Evolutionary conservation across 2,797 vertebrate species (phyloP), one percentile per base, ranked within the genome.

Genomic region (Tachyglossus aculeatus): DNA sequence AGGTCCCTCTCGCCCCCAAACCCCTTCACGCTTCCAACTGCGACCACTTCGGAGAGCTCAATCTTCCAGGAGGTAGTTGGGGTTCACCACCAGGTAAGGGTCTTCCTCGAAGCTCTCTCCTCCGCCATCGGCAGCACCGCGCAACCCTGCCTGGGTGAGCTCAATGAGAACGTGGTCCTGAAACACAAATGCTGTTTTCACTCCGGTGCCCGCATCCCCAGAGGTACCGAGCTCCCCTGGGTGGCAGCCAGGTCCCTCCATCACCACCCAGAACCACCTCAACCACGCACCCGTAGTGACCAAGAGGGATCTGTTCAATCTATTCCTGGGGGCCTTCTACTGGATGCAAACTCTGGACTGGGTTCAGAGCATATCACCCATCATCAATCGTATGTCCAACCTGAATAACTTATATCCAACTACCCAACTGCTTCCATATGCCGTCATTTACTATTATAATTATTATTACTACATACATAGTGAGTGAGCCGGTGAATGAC

Each of bases 111-210:
- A 59, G 84, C 87, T n/a, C 79, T 88, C 88, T 31, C 70, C 84
- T 18, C 75, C 80, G 31, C 92, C 61, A 52, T 95, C 93, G 0
- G 53, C 51, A 5, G 95, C 95, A 40, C 95, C 94, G 83, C 91
- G 97, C 80, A 99, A 83, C 9, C 96, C 95, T 0, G 91, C 91
- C 77, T 95, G 95, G 6, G 95, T 95, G 83, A 99, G 91, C 73
- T 99, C 95, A 6, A 99, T 99, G 34, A 99, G 93, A 90, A 99
- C 96, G 79, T 97, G 97, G 85, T 99, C 98, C 98, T 99, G 81
- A 41, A 83, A 81, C 9, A 86, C 15, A 86, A 43, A 79, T 16
- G 73, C 16, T 7, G 36, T 4, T 8, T 11, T 51, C 44, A 66
- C 62, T 68, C 32, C 24, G 65, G 31, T 55, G 18, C 72, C 39